Evolutionary conservation across 2,797 vertebrate genomes (phyloP).

Genomic region (Hirundo rustica): DNA sequence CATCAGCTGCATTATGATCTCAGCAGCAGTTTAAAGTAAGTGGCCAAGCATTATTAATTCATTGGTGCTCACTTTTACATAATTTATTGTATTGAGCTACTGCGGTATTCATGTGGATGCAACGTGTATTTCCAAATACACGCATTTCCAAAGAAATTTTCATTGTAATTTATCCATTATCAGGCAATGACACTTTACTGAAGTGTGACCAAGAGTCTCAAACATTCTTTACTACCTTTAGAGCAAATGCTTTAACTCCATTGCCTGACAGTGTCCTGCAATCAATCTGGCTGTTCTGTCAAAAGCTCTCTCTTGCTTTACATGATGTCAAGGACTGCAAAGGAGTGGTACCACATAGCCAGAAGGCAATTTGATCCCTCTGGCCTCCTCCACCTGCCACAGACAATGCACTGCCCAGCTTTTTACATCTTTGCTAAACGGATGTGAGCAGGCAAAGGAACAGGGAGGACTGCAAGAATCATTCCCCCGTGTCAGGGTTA

Average conservation of each 20-base stretch:
- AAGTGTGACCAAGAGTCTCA: not conserved
- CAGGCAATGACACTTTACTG: not conserved
- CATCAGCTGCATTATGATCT: not conserved
- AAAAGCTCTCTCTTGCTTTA: not conserved
- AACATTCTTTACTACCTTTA: not conserved
- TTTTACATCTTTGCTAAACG: not conserved
- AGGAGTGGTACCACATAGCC: not conserved
- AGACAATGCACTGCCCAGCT: not conserved
- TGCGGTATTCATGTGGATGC: not conserved
- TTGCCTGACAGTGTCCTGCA: not conserved
- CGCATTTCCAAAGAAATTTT: conserved; percentile 5
- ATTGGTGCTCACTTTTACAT: not conserved
- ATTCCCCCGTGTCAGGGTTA: not conserved
- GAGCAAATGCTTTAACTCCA: not conserved
- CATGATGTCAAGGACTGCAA: not conserved
- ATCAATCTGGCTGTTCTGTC: not conserved
- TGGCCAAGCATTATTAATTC: not conserved
- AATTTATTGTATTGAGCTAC: not conserved
- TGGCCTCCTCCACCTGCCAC: not conserved
- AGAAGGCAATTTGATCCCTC: not conserved
- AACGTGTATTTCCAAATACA: not conserved
- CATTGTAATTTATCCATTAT: not conserved
- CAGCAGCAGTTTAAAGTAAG: not conserved
- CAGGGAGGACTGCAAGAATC: not conserved
- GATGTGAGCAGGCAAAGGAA: not conserved